Conservation (phyloP, 1,140 invertebrate species). For the Procambarus clarkii region DNA sequence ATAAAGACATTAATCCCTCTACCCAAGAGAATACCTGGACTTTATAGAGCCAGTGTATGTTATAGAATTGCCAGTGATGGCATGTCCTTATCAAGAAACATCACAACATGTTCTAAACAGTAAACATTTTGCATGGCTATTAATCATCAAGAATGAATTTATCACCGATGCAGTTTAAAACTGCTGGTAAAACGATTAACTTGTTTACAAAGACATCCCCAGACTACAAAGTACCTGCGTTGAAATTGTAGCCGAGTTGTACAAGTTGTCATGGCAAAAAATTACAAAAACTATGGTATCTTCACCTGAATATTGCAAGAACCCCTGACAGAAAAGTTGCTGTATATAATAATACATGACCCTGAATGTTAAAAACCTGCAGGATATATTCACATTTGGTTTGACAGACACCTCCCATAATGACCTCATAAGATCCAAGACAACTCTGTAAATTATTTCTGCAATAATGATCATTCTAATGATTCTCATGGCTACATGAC, state of each 20-base stretch:
- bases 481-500: conserved; percentile 57
- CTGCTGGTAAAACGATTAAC: conserved; percentile 54
- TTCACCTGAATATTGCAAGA: conserved; percentile 70
- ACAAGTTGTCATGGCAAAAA: conserved; percentile 66
- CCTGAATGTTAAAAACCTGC: conserved; percentile 70
- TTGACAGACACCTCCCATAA: conserved; percentile 68
- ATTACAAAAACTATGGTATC: conserved; percentile 70
- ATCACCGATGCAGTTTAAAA: conserved; percentile 64
- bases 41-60: background rate
- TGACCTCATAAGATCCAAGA: conserved; percentile 50
- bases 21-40: conserved; percentile 4
- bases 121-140: conserved; percentile 69
- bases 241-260: conserved; percentile 59
- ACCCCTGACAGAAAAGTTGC: conserved; percentile 70
- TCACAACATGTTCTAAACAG: conserved; percentile 69
- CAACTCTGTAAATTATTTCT: conserved; percentile 44
- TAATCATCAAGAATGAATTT: conserved; percentile 62
- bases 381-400: conserved; percentile 69
- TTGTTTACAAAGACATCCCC: conserved; percentile 49
- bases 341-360: conserved; percentile 70
- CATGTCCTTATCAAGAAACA: conserved; percentile 63
- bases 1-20: conserved; percentile 2
- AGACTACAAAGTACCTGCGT: conserved; percentile 47
- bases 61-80: conserved; percentile 16
- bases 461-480: conserved; percentile 40